phyloP scores from a whole-genome alignment of 2,888 invertebrate species.

The Polyommatus icarus region DNA sequence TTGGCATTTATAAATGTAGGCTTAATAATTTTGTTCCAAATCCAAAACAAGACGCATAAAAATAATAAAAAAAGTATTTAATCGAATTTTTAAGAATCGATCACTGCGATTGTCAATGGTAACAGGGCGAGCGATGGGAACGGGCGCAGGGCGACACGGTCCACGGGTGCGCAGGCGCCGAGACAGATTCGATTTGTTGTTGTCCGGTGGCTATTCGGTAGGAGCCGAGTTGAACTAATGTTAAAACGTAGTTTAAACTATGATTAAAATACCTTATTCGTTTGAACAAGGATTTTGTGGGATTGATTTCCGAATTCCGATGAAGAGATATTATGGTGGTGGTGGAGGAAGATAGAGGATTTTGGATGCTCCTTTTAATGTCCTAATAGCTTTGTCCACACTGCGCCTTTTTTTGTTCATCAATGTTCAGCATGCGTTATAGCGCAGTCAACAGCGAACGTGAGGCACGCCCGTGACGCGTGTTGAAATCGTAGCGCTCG shows the following conservation, averaged over 20 bases:
- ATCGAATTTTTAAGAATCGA: not conserved
- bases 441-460: no score
- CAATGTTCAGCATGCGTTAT: no score
- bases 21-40: not conserved
- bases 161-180: constrained; percentile 44
- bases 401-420: no score
- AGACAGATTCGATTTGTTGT: constrained; percentile 68
- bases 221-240: constrained; percentile 37
- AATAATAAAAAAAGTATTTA: not conserved
- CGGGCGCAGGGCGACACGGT: constrained; percentile 37
- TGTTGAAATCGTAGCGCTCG: no score
- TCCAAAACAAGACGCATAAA: not conserved
- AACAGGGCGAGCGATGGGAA: constrained; percentile 10
- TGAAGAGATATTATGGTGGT: no score
- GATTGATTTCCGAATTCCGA: no score
- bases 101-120: not conserved
- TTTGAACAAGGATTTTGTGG: no score
- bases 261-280: not conserved
- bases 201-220: constrained; percentile 60
- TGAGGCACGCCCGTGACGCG: no score
- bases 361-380: no score
- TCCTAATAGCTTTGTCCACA: no score
- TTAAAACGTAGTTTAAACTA: constrained; percentile 41
- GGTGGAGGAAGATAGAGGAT: no score
- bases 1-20: no score